Evolutionary conservation across 1,140 invertebrate species (phyloP).

Genomic region (Bombus pascuorum): DNA sequence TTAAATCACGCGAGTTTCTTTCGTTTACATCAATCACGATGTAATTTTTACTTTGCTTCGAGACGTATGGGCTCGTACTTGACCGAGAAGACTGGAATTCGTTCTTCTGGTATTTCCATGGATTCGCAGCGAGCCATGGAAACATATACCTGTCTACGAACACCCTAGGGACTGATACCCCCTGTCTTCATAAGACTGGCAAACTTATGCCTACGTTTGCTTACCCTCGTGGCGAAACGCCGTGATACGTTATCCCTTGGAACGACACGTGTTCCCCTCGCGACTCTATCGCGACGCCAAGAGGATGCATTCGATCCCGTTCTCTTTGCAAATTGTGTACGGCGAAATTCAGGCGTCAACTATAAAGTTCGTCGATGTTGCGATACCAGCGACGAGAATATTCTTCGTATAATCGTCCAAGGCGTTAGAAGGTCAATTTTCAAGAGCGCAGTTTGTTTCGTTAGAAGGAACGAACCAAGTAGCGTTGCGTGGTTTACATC

Average conservation of each 20-base stretch:
- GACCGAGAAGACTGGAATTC: neutral
- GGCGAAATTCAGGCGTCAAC: neutral
- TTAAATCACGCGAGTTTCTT: too few relatives aligned
- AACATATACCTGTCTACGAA: conserved; percentile 39
- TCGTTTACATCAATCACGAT: neutral
- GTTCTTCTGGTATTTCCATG: conserved; percentile 9
- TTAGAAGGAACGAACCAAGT: neutral
- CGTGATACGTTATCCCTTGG: conserved; percentile 33
- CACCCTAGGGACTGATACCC: conserved; percentile 32
- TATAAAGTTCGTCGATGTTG: neutral
- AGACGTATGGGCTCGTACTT: neutral
- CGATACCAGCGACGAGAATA: neutral
- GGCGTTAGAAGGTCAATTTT: neutral
- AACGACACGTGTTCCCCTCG: neutral
- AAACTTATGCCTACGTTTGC: conserved; percentile 33
- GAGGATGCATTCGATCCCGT: neutral
- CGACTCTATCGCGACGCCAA: neutral
- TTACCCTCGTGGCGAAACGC: neutral
- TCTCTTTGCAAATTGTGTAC: neutral
- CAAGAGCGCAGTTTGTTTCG: neutral
- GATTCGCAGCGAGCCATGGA: neutral
- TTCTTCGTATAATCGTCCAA: neutral
- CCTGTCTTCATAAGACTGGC: conserved; percentile 22
- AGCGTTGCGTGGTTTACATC: neutral
- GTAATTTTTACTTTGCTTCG: too few relatives aligned